phyloP scores from a whole-genome alignment of 1,140 invertebrate genomes.

The Ladona fulva region DNA sequence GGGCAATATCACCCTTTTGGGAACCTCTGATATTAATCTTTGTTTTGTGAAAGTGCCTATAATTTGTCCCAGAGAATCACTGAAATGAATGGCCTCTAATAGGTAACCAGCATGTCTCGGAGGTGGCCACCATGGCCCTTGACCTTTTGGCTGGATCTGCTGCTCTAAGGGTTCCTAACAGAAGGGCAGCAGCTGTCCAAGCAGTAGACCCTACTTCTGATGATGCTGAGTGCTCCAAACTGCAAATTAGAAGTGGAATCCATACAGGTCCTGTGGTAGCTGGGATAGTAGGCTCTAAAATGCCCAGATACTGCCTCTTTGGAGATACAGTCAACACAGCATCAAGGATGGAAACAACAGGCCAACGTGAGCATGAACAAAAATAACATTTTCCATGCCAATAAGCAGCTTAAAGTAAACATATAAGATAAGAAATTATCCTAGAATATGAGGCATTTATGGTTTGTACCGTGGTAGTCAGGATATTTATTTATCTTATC shows the following conservation, averaged over 20 bases:
- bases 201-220: background rate
- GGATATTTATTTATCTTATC: no score
- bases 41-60: no score
- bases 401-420: no score
- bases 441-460: no score
- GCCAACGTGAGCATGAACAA: conserved; percentile 35
- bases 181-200: conserved; percentile 33
- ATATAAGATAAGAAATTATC: no score
- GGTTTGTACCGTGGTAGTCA: no score
- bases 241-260: conserved; percentile 49
- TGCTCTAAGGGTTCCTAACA: conserved; percentile 46
- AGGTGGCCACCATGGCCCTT: conserved; percentile 52
- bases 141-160: conserved; percentile 43
- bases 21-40: no score
- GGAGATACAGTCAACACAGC: conserved; percentile 49
- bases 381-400: no score
- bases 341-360: conserved; percentile 42
- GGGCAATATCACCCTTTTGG: no score
- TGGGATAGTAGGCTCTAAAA: conserved; percentile 51
- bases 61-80: no score
- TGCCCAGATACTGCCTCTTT: conserved; percentile 59
- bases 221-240: conserved; percentile 27
- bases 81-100: background rate
- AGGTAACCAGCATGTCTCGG: conserved; percentile 40
- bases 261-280: conserved; percentile 51